Conservation (phyloP, 2,797 vertebrate species). For the Myoxocephalus aenaeus region DNA sequence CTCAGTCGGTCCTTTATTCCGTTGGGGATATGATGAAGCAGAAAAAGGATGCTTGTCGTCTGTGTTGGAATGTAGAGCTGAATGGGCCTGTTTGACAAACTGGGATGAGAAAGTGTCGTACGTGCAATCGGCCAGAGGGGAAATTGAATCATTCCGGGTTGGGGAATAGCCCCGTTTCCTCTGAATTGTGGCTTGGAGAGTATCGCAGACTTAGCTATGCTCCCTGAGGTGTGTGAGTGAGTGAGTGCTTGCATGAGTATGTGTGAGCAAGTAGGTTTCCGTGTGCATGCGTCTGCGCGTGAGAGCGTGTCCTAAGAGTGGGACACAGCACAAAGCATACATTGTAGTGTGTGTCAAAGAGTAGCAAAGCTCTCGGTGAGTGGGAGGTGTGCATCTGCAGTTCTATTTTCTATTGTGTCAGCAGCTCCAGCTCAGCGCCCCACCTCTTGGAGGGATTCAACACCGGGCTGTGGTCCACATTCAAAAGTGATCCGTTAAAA, state of each 20-base stretch:
- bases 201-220: slow-evolving; percentile 37
- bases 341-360: slow-evolving; percentile 73
- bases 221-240: slow-evolving; percentile 45
- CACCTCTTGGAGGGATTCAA: slow-evolving; percentile 55
- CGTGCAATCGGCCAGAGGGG: slow-evolving; percentile 74
- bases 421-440: slow-evolving; percentile 61
- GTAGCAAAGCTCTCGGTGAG: slow-evolving; percentile 60
- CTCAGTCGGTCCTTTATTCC: slow-evolving; percentile 57
- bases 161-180: slow-evolving; percentile 72
- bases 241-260: slow-evolving; percentile 23
- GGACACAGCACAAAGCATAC: slow-evolving; percentile 68
- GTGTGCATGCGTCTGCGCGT: slow-evolving; percentile 52
- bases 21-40: slow-evolving; percentile 40
- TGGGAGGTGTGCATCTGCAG: slow-evolving; percentile 73
- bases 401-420: slow-evolving; percentile 70
- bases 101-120: slow-evolving; percentile 74
- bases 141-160: slow-evolving; percentile 83
- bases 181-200: slow-evolving; percentile 66
- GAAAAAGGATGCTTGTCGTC: slow-evolving; percentile 44
- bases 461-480: slow-evolving; percentile 60
- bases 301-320: slow-evolving; percentile 46
- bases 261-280: slow-evolving; percentile 40
- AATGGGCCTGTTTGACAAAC: slow-evolving; percentile 62
- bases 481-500: slow-evolving; percentile 54
- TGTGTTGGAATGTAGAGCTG: slow-evolving; percentile 55